Evolutionary conservation across 2,888 invertebrate genomes (phyloP).

Genomic region (Homarus gammarus): DNA sequence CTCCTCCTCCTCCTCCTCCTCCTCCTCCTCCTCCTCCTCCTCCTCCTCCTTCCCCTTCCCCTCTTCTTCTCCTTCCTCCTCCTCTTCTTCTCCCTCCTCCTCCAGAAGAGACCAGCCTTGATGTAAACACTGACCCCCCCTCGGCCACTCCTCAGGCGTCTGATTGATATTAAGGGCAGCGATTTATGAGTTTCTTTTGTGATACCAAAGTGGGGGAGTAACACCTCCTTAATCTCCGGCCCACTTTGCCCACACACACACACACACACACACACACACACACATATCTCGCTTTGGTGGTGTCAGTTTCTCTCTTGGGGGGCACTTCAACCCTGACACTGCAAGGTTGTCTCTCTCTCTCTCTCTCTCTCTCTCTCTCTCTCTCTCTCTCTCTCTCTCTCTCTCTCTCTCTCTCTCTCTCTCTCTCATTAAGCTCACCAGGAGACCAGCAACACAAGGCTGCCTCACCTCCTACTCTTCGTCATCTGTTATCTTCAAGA

Average conservation of each 20-base stretch:
- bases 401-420: conserved; percentile 36
- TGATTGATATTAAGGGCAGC: not conserved
- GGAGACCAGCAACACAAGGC: conserved; percentile 2
- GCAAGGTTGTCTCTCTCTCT: conserved; percentile 39
- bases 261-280: conserved; percentile 16
- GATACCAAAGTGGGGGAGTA: not conserved
- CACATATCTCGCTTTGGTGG: too few species aligned
- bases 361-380: conserved; percentile 22
- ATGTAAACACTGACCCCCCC: not conserved
- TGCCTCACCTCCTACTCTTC: not conserved
- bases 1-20: too few species aligned
- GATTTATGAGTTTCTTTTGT: not conserved
- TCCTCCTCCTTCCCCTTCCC: not conserved
- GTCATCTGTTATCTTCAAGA: conserved; percentile 20
- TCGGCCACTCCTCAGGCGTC: not conserved
- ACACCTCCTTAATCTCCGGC: not conserved
- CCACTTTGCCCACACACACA: not conserved
- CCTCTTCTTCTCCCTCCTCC: not conserved
- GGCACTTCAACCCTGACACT: too few species aligned
- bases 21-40: too few species aligned
- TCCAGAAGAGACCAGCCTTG: not conserved
- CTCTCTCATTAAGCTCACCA: not conserved
- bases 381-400: conserved; percentile 35
- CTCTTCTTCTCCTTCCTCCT: not conserved
- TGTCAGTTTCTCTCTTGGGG: too few species aligned